These are phyloP conservation scores for Kryptolebias marmoratus DNA, from an alignment of 2,113 vertebrate genomes.

Conservation along the genomic window DNA sequence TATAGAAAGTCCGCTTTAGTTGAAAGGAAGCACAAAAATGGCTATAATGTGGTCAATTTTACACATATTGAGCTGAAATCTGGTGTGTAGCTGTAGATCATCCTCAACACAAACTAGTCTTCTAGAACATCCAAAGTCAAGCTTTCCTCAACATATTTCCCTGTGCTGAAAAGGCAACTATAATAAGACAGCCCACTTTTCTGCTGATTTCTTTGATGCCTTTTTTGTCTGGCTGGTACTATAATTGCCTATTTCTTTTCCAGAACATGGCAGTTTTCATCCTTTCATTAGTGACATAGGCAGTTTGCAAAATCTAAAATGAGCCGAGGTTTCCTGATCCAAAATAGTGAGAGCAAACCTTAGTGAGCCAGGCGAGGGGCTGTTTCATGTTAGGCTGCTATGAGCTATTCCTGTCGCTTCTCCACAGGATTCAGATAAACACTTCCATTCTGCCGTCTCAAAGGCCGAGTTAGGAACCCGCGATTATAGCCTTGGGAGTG, in stretches of 20 bases:
- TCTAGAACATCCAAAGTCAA: neutral
- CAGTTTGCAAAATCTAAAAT: constrained; percentile 56
- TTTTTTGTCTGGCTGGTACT: constrained; percentile 58
- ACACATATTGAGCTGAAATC: no score
- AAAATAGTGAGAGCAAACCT: constrained; percentile 69
- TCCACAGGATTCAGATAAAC: constrained; percentile 72
- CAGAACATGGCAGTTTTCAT: constrained; percentile 61
- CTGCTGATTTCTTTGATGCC: constrained; percentile 49
- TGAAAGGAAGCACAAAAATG: no score
- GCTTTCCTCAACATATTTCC: constrained; percentile 44
- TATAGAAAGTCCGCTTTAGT: no score
- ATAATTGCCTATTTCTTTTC: constrained; percentile 74
- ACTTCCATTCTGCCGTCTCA: constrained; percentile 74
- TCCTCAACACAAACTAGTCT: no score
- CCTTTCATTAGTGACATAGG: constrained; percentile 66
- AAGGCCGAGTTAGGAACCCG: constrained; percentile 73
- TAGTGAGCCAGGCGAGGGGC: constrained; percentile 64
- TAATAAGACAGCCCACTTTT: constrained; percentile 55
- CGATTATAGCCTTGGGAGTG: constrained; percentile 77
- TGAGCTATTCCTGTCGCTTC: constrained; percentile 73
- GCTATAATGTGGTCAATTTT: no score
- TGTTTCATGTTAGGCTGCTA: constrained; percentile 72
- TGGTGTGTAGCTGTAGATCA: no score
- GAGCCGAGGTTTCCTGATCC: constrained; percentile 57
- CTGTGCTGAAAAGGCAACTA: constrained; percentile 32